Conservation (phyloP, 2,797 vertebrate species). For the Tenualosa ilisha region DNA sequence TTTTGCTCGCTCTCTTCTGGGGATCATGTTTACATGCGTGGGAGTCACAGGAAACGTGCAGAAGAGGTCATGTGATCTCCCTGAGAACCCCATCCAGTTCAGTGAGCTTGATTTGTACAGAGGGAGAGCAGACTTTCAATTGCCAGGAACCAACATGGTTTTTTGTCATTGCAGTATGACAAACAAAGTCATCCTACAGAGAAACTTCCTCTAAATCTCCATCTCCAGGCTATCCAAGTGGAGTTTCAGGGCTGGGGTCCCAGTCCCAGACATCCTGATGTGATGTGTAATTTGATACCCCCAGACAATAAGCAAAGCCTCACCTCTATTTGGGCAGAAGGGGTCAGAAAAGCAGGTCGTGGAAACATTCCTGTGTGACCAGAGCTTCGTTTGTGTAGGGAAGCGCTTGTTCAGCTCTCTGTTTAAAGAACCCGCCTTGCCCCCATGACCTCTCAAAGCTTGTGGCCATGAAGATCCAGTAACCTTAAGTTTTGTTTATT, state of each 20-base stretch:
- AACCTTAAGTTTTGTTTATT: background rate
- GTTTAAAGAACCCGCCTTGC: background rate
- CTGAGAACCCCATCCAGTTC: conserved; percentile 10
- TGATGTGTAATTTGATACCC: background rate
- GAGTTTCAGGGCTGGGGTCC: background rate
- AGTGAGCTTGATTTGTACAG: background rate
- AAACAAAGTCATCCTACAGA: background rate
- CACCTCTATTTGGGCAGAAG: background rate
- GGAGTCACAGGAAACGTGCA: conserved; percentile 15
- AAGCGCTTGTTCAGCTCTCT: background rate
- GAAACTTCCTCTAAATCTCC: background rate
- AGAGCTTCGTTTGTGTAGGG: background rate
- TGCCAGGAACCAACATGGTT: background rate
- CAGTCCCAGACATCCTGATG: background rate
- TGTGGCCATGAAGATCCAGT: background rate
- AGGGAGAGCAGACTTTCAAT: background rate
- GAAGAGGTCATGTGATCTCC: conserved; percentile 19
- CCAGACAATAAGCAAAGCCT: conserved; percentile 2
- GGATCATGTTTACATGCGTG: conserved; percentile 13
- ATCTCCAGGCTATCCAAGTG: background rate
- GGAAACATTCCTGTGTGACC: conserved; percentile 3
- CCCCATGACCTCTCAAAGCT: background rate
- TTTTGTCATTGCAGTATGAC: background rate
- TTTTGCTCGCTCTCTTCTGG: background rate
- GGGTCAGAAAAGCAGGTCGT: conserved; percentile 19